Evolutionary conservation across 2,797 vertebrate genomes (phyloP).

Genomic region (Echiichthys vipera): DNA sequence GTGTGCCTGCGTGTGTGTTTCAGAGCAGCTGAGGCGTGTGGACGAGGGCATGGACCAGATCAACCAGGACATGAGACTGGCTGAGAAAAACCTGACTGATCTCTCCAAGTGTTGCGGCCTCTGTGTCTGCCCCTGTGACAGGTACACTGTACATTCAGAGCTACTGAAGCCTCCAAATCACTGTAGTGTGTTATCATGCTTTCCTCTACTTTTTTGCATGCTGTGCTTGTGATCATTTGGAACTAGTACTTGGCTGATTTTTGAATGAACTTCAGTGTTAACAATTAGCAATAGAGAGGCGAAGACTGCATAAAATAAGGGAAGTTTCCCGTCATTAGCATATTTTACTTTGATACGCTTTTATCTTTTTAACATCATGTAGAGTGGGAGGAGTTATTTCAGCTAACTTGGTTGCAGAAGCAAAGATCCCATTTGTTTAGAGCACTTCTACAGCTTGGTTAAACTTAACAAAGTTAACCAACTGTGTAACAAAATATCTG

Average conservation of each 20-base stretch:
- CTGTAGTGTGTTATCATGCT: neutral
- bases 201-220: neutral
- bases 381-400: neutral
- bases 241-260: neutral
- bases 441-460: neutral
- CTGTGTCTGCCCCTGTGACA: slow-evolving; percentile 96
- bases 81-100: slow-evolving; percentile 96
- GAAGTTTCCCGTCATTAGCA: neutral
- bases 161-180: neutral
- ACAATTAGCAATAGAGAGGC: neutral
- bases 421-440: neutral
- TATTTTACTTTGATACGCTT: neutral
- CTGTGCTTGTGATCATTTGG: neutral
- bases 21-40: slow-evolving; percentile 92
- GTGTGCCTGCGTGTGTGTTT: slow-evolving; percentile 41
- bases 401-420: neutral
- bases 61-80: slow-evolving; percentile 96
- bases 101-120: slow-evolving; percentile 97
- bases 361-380: neutral
- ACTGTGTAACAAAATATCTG: neutral
- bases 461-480: neutral
- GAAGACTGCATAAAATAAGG: neutral
- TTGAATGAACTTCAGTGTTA: neutral
- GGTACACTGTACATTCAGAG: slow-evolving; percentile 77
- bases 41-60: slow-evolving; percentile 97